Percentiles rank a stretch among this genome's conserved stretches.
phyloP scores from a whole-genome alignment of 2,888 invertebrate genomes.

The Cantharis rustica region DNA sequence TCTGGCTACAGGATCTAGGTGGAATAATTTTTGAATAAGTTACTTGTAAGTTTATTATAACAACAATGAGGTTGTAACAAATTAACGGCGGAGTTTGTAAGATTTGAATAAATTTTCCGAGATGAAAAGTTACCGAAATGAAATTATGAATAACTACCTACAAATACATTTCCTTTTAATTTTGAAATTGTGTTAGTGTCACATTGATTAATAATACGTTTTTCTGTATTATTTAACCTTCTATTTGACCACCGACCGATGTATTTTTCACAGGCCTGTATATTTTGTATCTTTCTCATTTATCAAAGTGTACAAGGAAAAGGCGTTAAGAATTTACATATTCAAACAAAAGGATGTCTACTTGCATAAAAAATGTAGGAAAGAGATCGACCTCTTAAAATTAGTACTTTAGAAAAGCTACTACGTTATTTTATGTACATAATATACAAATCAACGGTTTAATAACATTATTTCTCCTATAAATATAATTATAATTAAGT shows the following conservation, averaged over 20 bases:
- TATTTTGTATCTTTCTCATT: slow-evolving; percentile 30
- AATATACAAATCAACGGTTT: background rate
- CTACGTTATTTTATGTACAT: background rate
- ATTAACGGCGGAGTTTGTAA: background rate
- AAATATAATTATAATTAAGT: no score
- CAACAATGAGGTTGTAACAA: background rate
- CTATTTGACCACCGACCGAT: slow-evolving; percentile 26
- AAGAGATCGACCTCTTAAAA: slow-evolving; percentile 24
- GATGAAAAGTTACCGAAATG: background rate
- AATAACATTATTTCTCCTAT: background rate
- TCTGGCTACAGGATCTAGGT: background rate
- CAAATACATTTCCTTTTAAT: background rate
- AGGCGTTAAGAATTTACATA: slow-evolving; percentile 32
- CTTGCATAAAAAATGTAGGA: slow-evolving; percentile 30
- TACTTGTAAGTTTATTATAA: background rate
- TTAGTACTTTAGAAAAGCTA: background rate
- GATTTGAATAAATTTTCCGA: background rate
- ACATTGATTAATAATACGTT: slow-evolving; percentile 13
- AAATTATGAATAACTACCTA: background rate
- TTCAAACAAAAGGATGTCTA: slow-evolving; percentile 31
- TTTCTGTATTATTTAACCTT: slow-evolving; percentile 19
- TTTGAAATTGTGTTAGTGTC: slow-evolving; percentile 5
- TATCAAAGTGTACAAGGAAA: slow-evolving; percentile 32
- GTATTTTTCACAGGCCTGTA: slow-evolving; percentile 21
- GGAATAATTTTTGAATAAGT: background rate